Base-by-base conservation (phyloP, 2,113 vertebrate species). In the Vulpes ferrilata region DNA sequence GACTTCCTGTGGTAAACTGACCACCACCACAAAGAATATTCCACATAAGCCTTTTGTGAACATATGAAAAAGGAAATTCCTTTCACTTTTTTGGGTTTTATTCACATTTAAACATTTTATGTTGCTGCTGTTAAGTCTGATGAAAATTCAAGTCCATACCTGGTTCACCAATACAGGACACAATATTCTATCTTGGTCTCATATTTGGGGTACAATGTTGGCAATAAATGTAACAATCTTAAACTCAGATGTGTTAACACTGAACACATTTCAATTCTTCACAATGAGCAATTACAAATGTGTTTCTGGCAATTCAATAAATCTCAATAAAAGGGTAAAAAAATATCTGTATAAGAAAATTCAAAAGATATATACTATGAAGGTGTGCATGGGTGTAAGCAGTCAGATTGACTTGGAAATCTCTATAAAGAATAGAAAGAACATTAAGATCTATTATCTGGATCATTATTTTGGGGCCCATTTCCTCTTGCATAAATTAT, bases 281-380 rank as follows among this genome's bases (percentile, higher is more conserved):
- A 93, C 59, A 94, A n/a, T 6, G 53, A 90, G 97, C 65, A 83
- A 95, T 97, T 98, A 82, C 71, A 98, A 98, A 69, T 43, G 96
- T 86, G 57, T 80, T 98, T 94, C 60, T 91, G 84, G 43, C 59
- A 95, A 88, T 95, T 98, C 82, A 98, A 69, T 78, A 86, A 92
- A 93, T 30, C 1, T 87, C 55, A 73, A 93, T 96, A 86, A 83
- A 96, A 62, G 93, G 92, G 90, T 94, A 25, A 78, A 83, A 83
- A 83, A 65, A 1, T 27, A 27, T 35, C 35, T 80, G 1, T 25
- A 35, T 48, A 79, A 93, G 51, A 94, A 83, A 38, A 59, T 30
- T 20, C 30, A 13, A 11, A 48, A 67, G 87, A 59, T 65, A 43
- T 43, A 15, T 43, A 82, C 1, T 32, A 64, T 65, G 16, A 96